Percentiles rank a stretch among this genome's conserved stretches.
These are phyloP conservation scores for Lasioglossum lativentre DNA, from an alignment of 2,888 invertebrate species.

Conservation along the genomic window DNA sequence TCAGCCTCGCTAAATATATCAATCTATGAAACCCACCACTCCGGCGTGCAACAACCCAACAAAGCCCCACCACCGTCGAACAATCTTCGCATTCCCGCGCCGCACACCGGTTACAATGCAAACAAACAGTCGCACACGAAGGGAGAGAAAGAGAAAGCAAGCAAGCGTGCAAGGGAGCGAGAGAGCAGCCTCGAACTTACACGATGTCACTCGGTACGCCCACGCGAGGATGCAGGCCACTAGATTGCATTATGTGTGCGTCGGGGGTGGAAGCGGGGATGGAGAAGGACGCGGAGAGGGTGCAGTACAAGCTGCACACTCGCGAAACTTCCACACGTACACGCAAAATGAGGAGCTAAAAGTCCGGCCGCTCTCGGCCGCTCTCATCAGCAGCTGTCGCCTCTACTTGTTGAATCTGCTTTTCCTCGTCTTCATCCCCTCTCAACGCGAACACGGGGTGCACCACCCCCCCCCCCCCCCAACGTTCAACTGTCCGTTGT, in stretches of 20 bases:
- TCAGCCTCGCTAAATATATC: background rate
- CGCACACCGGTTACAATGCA: background rate
- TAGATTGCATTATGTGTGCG: conserved; percentile 38
- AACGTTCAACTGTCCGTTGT: conserved; percentile 60
- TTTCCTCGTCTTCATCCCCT: conserved; percentile 58
- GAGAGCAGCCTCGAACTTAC: background rate
- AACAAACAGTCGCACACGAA: background rate
- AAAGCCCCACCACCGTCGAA: background rate
- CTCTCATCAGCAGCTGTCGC: conserved; percentile 80
- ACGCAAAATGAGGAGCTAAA: conserved; percentile 60
- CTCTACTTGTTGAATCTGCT: conserved; percentile 78
- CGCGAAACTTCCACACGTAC: conserved; percentile 15
- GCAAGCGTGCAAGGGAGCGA: background rate
- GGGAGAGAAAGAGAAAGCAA: background rate
- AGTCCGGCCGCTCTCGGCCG: conserved; percentile 62
- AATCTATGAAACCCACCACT: background rate
- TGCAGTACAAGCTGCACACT: background rate
- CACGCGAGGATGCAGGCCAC: conserved; percentile 32
- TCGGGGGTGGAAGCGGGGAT: background rate
- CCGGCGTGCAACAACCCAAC: conserved; percentile 9
- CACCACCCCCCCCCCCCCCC: conserved; percentile 44
- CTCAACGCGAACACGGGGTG: conserved; percentile 11
- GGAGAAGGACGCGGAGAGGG: background rate
- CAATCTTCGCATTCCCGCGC: background rate
- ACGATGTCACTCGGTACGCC: conserved; percentile 26